phyloP scores from a whole-genome alignment of 1,140 invertebrate species.

The Eciton burchellii region DNA sequence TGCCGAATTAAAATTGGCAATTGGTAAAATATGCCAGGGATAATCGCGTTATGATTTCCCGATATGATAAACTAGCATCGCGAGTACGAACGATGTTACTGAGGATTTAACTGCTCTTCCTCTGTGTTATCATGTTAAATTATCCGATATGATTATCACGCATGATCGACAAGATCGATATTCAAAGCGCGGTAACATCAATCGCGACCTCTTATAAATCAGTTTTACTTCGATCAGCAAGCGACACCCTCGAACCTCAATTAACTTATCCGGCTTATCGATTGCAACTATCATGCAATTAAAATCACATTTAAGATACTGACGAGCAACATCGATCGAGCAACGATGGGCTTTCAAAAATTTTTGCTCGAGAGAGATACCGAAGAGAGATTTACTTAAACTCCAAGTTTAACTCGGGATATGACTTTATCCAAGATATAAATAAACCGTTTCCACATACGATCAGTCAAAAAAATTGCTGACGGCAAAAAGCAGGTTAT shows the following conservation, averaged over 20 bases:
- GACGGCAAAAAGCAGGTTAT: no score
- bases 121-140: constrained; percentile 13
- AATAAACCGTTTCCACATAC: not conserved
- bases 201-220: constrained; percentile 14
- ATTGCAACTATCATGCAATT: not conserved
- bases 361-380: not conserved
- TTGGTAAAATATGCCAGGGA: not conserved
- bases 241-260: not conserved
- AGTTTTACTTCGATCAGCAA: not conserved
- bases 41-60: not conserved
- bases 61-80: not conserved
- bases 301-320: not conserved
- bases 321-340: not conserved
- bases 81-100: not conserved
- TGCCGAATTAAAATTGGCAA: no score
- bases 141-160: not conserved
- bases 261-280: not conserved
- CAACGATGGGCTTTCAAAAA: not conserved
- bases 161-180: not conserved
- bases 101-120: not conserved
- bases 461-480: not conserved
- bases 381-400: no score
- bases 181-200: not conserved
- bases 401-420: not conserved
- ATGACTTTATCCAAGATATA: not conserved